Base-by-base conservation (phyloP, 2,888 invertebrate genomes). In the Drosophila anomalipes region DNA sequence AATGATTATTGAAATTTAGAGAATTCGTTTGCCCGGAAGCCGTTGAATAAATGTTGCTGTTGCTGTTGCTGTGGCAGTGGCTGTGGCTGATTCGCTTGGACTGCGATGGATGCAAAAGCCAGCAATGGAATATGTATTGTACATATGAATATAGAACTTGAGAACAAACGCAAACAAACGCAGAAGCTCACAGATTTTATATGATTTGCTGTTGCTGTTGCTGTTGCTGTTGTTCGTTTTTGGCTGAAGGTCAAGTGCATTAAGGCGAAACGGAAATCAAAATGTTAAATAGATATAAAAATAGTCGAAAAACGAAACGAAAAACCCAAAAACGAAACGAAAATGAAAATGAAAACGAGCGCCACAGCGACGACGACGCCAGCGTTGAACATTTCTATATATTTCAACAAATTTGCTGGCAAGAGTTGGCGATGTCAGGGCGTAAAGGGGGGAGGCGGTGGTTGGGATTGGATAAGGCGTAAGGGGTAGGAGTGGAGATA, bases 221-320 rank as follows among this genome's bases (percentile, higher is more conserved):
- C 39, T 57, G 62, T 41, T 33, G 56, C 35, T 54, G 57, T 33
- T 66, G 56, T 37, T 54, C 28, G 61, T n/a, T 65, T 53, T 54
- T 60, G 75, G 70, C 62, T 76, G 85, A 86, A 89, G 86, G 86
- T 86, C 90, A 86, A 88, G 90, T 89, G 90, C 90, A 89, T 89
- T 89, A 89, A 88, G 86, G 90, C 85, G 90, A 86, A 85, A 89
- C 85, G 89, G 85, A 89, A 85, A 86, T 89, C 75, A 85, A 82
- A 89, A 89, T 89, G 84, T 77, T 81, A 80, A 86, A 79, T 71
- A 78, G 68, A 80, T 80, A 83, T 81, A 82, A 72, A 82, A 81
- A 83, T 79, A 79, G 79, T 70, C 69, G 79, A 76, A 79, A 77
- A 65, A 68, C 47, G 58, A 71, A 74, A 37, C 33, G 52, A 68